These are phyloP conservation scores for Chrysogorgia sp. DNA, from an alignment of 92 coral and sea anemone species.

Conservation along the genomic window DNA sequence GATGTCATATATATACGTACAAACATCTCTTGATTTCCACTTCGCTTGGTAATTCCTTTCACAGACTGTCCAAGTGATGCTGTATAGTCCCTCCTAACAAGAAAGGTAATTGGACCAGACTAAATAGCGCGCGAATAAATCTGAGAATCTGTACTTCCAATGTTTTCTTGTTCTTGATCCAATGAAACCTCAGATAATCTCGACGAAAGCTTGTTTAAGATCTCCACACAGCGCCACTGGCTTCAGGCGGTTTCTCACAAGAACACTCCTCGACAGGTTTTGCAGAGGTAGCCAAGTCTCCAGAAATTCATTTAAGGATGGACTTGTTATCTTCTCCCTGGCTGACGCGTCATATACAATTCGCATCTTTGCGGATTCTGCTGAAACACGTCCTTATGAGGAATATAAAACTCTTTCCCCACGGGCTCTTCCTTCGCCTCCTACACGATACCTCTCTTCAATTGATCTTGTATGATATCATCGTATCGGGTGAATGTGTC, in stretches of 20 bases:
- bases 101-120: slow-evolving; percentile 1
- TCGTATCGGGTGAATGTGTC: slow-evolving; percentile 11
- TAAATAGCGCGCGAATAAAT: slow-evolving; percentile 48
- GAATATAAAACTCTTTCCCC: slow-evolving; percentile 50
- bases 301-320: slow-evolving; percentile 56
- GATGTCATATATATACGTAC: slow-evolving; percentile 24
- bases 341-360: slow-evolving; percentile 62
- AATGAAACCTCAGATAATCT: slow-evolving; percentile 57
- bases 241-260: slow-evolving; percentile 40
- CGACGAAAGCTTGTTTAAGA: slow-evolving; percentile 56
- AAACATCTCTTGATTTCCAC: slow-evolving; percentile 15
- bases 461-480: slow-evolving; percentile 50
- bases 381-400: slow-evolving; percentile 50
- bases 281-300: slow-evolving; percentile 62
- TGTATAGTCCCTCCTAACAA: slow-evolving; percentile 11
- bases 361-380: slow-evolving; percentile 60
- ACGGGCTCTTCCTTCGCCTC: slow-evolving; percentile 11
- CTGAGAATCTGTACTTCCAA: slow-evolving; percentile 35
- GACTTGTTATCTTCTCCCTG: slow-evolving; percentile 35
- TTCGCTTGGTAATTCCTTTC: neutral
- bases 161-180: slow-evolving; percentile 44
- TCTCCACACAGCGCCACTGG: slow-evolving; percentile 38
- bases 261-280: slow-evolving; percentile 55
- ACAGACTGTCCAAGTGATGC: neutral
- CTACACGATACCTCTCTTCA: slow-evolving; percentile 45